Base-by-base conservation (phyloP, 2,113 vertebrate genomes). In the Notarius quadriscutis region DNA sequence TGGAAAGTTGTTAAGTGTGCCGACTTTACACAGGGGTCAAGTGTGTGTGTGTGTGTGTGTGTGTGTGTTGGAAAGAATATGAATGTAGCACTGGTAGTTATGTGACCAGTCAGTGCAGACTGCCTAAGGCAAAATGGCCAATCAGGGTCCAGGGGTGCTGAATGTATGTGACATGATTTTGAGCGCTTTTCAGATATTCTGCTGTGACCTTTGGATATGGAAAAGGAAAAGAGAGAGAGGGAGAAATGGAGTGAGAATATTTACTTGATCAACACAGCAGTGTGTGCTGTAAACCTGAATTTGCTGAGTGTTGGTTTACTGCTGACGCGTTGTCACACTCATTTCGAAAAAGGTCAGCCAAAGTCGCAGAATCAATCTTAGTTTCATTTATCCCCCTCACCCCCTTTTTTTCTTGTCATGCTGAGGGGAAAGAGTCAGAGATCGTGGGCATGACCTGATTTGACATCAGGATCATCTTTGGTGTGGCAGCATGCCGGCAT, bases 51-150 rank as follows among this genome's bases (percentile, higher is more conserved):
- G 12, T 67, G 34, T 51, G 81, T 69, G 63, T 84, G 63, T 34
- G 65, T 65, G 83, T 27, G 72, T 72, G 69, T 72, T 78, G 22
- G 75, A 77, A 78, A 78, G 51, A 78, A 79, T 27, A 27, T 27
- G 25, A 57, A 27, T 55, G 50, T 57, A n/a, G 5, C 51, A 55
- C 25, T 41, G 0, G 55, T 51, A 93, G 93, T 93, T 92, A 94
- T 94, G 90, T 92, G 94, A 93, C 93, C 93, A 93, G 91, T 93
- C 93, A 89, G 85, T 82, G 82, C 82, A 89, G 86, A 89, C 91
- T 50, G 71, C 92, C 88, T 2, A 5, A 72, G 90, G 91, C 86
- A 83, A 80, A 91, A 92, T 84, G 89, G 91, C 89, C 87, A 89
- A 89, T 91, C 89, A 91, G 84, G 57, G 87, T 84, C 48, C 85